These are phyloP conservation scores for Philhelius pedissequus DNA, from an alignment of 2,888 invertebrate species.

Conservation along the genomic window DNA sequence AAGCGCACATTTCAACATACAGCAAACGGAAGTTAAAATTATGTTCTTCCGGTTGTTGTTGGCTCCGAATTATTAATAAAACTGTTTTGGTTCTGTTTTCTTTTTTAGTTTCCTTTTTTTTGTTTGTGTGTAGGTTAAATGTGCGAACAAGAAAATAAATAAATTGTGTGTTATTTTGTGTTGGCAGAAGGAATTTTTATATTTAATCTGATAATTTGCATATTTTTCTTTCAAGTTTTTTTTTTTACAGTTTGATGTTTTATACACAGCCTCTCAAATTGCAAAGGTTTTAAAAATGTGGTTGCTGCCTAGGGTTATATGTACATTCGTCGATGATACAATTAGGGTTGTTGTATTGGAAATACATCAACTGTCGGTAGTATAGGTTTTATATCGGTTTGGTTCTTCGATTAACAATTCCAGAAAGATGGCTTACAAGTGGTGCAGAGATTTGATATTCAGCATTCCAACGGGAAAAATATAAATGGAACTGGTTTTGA, in stretches of 20 bases:
- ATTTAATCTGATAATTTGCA: neutral
- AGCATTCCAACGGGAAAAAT: no score
- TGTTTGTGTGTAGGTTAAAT: neutral
- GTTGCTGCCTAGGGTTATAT: neutral
- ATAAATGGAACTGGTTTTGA: no score
- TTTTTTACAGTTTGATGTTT: neutral
- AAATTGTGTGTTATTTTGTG: neutral
- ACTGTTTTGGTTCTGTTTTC: neutral
- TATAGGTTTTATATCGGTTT: neutral
- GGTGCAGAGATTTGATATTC: no score
- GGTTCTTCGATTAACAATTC: neutral
- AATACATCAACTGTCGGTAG: neutral
- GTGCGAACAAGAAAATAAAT: neutral
- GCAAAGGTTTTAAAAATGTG: neutral
- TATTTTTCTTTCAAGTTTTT: neutral
- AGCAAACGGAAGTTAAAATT: slow-evolving; percentile 58
- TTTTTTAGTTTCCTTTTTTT: neutral
- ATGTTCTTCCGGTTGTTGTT: slow-evolving; percentile 57
- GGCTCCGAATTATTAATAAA: slow-evolving; percentile 6
- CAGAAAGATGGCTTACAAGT: neutral
- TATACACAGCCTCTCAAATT: neutral
- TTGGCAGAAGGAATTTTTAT: neutral
- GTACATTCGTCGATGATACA: neutral
- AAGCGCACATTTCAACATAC: slow-evolving; percentile 14
- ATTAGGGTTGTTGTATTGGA: neutral